phyloP scores from a whole-genome alignment of 2,113 vertebrate genomes.

The Epinephelus lanceolatus region DNA sequence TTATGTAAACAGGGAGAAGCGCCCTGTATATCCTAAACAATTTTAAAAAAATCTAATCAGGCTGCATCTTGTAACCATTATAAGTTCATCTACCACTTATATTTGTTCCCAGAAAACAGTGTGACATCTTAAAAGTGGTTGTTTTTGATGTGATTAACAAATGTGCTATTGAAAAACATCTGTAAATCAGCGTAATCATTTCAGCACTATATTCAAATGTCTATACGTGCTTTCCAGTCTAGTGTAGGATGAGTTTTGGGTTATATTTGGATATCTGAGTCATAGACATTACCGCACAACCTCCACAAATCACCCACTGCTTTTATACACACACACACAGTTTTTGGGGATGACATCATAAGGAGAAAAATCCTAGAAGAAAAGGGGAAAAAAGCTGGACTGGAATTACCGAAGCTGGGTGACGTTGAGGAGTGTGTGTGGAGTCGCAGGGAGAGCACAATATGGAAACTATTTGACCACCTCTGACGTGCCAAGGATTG shows the following conservation, averaged over 20 bases:
- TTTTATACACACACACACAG: conserved; percentile 31
- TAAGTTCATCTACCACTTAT: neutral
- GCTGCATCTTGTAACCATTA: neutral
- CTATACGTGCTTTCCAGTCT: neutral
- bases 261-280: neutral
- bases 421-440: conserved; percentile 40
- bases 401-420: conserved; percentile 51
- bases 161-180: neutral
- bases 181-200: neutral
- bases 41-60: neutral
- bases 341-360: conserved; percentile 75
- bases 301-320: conserved; percentile 16
- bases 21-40: neutral
- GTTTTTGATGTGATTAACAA: neutral
- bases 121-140: neutral
- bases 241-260: neutral
- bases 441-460: conserved; percentile 59
- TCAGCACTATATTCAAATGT: neutral
- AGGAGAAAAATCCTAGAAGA: conserved; percentile 28
- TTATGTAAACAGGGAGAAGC: conserved; percentile 34
- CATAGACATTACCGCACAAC: conserved; percentile 9
- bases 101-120: neutral
- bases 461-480: conserved; percentile 83
- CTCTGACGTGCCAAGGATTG: conserved; percentile 45
- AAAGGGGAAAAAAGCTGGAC: neutral